phyloP scores from a whole-genome alignment of 2,113 vertebrate genomes.

The Sapayoa aenigma region DNA sequence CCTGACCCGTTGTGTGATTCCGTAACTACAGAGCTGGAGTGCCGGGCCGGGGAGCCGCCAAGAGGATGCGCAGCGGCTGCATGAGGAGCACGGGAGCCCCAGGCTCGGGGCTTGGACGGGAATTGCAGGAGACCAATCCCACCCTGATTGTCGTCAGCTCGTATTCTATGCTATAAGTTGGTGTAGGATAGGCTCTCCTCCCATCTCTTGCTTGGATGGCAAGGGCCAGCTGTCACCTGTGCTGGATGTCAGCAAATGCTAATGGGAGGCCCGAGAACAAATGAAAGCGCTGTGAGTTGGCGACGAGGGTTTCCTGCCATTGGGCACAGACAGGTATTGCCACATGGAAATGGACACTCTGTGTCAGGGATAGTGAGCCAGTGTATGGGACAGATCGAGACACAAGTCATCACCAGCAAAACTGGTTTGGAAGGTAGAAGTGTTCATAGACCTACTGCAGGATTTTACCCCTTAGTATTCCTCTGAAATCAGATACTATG shows the following conservation, averaged over 20 bases:
- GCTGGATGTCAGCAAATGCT: not conserved
- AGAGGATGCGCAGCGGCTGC: not conserved
- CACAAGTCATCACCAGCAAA: not conserved
- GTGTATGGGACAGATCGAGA: not conserved
- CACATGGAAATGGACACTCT: not conserved
- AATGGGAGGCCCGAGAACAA: rapidly evolving
- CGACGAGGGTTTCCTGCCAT: not conserved
- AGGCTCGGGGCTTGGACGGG: no score
- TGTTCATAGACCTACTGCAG: not conserved
- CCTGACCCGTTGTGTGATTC: not conserved
- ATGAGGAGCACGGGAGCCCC: rapidly evolving
- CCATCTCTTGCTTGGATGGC: not conserved
- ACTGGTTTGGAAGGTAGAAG: not conserved
- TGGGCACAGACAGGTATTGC: not conserved
- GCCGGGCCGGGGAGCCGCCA: rapidly evolving
- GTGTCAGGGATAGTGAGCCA: not conserved
- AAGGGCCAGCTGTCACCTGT: not conserved
- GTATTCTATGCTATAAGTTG: not conserved
- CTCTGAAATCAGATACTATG: not conserved
- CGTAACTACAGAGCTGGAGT: no score
- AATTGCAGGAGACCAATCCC: no score
- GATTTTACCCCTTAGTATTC: rapidly evolving
- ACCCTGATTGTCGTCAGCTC: not conserved
- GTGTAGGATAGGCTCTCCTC: not conserved
- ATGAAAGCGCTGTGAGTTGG: not conserved